Evolutionary conservation across 2,113 vertebrate species (phyloP).

Genomic region (Struthio camelus): DNA sequence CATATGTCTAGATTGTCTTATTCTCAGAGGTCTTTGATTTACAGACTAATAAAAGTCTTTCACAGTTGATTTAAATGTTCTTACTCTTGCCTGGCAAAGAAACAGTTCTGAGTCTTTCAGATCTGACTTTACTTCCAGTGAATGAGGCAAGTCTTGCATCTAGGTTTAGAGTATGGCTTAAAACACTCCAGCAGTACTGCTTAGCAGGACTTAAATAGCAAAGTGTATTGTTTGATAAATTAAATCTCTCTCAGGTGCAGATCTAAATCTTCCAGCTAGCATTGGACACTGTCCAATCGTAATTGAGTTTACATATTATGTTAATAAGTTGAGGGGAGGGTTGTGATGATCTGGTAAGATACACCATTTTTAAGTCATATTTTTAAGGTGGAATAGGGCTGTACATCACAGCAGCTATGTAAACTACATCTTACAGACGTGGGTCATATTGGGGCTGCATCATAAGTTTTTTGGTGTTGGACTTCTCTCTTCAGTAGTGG

Average conservation of each 20-base stretch:
- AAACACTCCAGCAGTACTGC: background rate
- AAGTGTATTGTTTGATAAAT: background rate
- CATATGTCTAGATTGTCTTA: background rate
- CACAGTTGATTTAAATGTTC: background rate
- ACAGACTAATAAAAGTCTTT: background rate
- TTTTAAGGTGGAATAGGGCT: background rate
- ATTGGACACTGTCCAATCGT: background rate
- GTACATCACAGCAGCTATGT: background rate
- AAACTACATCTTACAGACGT: background rate
- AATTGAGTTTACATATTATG: background rate
- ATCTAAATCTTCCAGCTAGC: background rate
- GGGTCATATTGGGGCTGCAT: background rate
- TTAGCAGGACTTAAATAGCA: background rate
- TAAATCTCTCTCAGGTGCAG: background rate
- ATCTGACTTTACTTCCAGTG: background rate
- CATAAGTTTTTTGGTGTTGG: background rate
- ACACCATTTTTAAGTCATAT: background rate
- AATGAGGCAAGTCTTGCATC: background rate
- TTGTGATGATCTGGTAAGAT: background rate
- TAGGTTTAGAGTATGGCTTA: background rate
- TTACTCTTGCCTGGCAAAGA: background rate
- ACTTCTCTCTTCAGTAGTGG: background rate
- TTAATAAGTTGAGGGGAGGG: background rate
- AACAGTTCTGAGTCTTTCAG: background rate
- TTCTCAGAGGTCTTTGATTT: background rate